phyloP scores from a whole-genome alignment of 2,113 vertebrate genomes.

The Tiliqua scincoides region DNA sequence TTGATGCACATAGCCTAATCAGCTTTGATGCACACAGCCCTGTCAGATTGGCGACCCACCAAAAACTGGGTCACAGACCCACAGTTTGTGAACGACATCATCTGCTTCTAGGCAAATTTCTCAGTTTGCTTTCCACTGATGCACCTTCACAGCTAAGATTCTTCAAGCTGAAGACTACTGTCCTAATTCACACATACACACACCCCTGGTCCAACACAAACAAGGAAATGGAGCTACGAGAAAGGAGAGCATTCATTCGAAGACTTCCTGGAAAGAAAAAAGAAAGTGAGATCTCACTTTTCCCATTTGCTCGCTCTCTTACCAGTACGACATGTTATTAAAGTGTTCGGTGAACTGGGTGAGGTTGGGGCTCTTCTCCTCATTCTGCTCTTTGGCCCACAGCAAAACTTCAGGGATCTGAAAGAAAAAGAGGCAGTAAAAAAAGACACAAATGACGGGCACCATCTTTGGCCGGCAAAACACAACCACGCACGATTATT shows the following conservation, averaged over 20 bases:
- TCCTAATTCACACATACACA: too few relatives aligned
- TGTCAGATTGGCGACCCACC: too few relatives aligned
- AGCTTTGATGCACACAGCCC: too few relatives aligned
- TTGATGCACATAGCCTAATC: too few relatives aligned
- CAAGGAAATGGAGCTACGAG: neutral
- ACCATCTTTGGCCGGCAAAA: neutral
- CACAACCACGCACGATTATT: too few relatives aligned
- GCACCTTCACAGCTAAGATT: too few relatives aligned
- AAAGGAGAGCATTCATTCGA: neutral
- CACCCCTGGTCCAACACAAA: too few relatives aligned
- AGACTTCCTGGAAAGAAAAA: neutral
- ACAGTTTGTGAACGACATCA: too few relatives aligned
- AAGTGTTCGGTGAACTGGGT: conserved; percentile 99
- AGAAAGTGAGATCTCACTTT: neutral
- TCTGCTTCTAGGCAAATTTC: too few relatives aligned
- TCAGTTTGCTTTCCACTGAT: too few relatives aligned
- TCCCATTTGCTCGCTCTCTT: conserved; percentile 37
- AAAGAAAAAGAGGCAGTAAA: neutral
- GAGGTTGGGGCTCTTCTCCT: conserved; percentile 98
- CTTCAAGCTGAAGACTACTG: too few relatives aligned
- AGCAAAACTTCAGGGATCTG: conserved; percentile 98
- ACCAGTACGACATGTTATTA: conserved; percentile 99
- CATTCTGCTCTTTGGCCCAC: conserved; percentile 99
- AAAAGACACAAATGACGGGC: neutral
- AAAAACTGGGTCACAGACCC: too few relatives aligned